Evolutionary conservation across 2,797 vertebrate genomes (phyloP).

Genomic region (Lacerta agilis): DNA sequence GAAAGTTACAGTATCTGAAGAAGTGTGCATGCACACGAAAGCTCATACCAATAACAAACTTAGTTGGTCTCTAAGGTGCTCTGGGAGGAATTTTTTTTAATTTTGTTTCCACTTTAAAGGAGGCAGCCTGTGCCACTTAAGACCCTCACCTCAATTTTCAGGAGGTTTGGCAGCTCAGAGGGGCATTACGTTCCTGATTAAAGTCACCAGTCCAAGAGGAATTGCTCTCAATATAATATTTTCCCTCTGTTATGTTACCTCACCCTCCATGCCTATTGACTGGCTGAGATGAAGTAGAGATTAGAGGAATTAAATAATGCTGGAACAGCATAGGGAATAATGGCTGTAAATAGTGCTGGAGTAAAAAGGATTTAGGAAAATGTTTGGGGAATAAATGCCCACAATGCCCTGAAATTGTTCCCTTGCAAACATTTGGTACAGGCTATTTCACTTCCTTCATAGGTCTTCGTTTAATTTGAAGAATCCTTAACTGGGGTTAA

Average conservation of each 20-base stretch:
- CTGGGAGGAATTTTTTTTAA: too few species aligned
- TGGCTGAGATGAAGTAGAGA: neutral
- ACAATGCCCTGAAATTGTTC: neutral
- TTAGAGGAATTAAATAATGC: neutral
- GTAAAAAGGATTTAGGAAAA: neutral
- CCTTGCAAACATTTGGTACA: neutral
- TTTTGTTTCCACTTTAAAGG: neutral
- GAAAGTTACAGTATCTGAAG: too few species aligned
- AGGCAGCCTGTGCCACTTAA: neutral
- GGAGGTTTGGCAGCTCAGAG: neutral
- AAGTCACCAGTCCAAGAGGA: neutral
- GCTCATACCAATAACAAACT: too few species aligned
- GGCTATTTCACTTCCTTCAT: neutral
- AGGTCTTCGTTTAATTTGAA: neutral
- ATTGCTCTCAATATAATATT: neutral
- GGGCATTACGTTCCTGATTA: neutral
- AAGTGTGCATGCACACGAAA: too few species aligned
- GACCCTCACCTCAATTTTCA: neutral
- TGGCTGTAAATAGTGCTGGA: neutral
- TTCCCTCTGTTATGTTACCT: neutral
- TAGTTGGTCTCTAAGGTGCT: too few species aligned
- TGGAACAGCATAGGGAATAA: neutral
- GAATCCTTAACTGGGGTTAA: neutral
- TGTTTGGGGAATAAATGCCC: neutral
- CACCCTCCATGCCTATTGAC: neutral